Evolutionary conservation across 2,888 invertebrate genomes (phyloP).

Genomic region (Hirtodrosophila trivittata): DNA sequence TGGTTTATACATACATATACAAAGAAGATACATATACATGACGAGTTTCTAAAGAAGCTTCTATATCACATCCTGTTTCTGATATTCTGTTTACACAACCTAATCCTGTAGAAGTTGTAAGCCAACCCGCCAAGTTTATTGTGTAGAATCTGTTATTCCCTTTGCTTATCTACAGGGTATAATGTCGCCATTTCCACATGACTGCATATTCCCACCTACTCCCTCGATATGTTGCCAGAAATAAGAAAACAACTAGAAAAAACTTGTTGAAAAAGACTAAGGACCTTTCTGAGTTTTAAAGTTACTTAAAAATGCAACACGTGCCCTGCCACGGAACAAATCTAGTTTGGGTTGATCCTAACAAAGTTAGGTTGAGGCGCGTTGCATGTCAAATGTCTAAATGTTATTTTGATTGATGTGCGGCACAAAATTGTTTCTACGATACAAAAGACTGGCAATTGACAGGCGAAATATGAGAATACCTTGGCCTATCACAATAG

Average conservation of each 20-base stretch:
- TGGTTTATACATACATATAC: too few species aligned
- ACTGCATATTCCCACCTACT: not conserved
- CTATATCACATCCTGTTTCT: too few species aligned
- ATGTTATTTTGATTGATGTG: constrained; percentile 75
- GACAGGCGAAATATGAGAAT: constrained; percentile 34
- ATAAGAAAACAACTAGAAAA: constrained; percentile 6
- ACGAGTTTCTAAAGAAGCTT: too few species aligned
- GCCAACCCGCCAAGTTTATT: too few species aligned
- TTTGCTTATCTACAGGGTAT: not conserved
- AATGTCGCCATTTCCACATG: too few species aligned
- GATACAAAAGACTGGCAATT: constrained; percentile 42
- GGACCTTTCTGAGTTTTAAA: constrained; percentile 36
- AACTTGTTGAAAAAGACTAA: constrained; percentile 68
- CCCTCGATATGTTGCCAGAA: not conserved
- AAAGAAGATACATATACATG: too few species aligned
- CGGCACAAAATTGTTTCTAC: constrained; percentile 53
- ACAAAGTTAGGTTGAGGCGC: constrained; percentile 22
- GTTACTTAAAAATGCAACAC: constrained; percentile 70
- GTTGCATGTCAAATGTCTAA: constrained; percentile 56
- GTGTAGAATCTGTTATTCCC: not conserved
- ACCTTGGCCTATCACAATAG: constrained; percentile 33
- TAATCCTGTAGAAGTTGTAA: too few species aligned
- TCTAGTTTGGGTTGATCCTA: constrained; percentile 15
- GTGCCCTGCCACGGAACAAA: constrained; percentile 41
- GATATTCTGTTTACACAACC: too few species aligned